Percentiles rank a stretch among this genome's conserved stretches.
Conservation (phyloP, 1,140 invertebrate species). For the Branchinecta lindahli region DNA sequence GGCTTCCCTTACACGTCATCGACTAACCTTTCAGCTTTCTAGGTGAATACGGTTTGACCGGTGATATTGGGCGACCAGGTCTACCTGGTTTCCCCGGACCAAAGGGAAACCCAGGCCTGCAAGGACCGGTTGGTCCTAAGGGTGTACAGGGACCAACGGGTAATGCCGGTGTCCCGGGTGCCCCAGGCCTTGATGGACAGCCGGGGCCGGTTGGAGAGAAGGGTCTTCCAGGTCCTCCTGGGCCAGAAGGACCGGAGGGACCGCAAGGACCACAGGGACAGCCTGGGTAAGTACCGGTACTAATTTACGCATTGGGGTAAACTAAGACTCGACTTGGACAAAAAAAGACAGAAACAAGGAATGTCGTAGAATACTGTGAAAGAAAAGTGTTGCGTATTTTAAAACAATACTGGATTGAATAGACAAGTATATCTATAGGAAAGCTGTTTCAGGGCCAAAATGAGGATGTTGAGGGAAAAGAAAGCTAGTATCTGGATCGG, state of each 20-base stretch:
- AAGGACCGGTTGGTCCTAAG: conserved; percentile 21
- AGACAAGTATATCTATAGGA: too few species aligned
- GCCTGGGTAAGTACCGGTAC: not conserved
- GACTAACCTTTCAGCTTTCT: not conserved
- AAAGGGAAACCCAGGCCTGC: conserved; percentile 22
- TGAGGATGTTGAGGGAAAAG: too few species aligned
- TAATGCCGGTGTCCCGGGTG: conserved; percentile 16
- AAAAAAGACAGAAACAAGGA: not conserved
- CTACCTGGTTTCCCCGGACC: conserved; percentile 30
- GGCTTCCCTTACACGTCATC: too few species aligned
- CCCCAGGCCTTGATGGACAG: conserved; percentile 16
- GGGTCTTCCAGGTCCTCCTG: conserved; percentile 10
- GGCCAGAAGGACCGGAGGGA: conserved; percentile 25
- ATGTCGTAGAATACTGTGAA: too few species aligned
- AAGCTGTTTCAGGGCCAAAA: too few species aligned
- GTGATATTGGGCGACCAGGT: conserved; percentile 32
- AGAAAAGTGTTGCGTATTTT: too few species aligned
- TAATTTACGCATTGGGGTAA: too few species aligned
- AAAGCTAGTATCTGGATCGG: too few species aligned
- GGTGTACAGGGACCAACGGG: conserved; percentile 25
- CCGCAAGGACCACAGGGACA: conserved; percentile 32
- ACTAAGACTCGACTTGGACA: too few species aligned
- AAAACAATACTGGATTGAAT: too few species aligned
- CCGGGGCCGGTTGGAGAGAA: not conserved
- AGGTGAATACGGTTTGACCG: conserved; percentile 19